A percentile compares a stretch with the other conserved stretches of the same genome.
Conservation (phyloP, 2,888 invertebrate species). For the Macrosiphum euphorbiae region DNA sequence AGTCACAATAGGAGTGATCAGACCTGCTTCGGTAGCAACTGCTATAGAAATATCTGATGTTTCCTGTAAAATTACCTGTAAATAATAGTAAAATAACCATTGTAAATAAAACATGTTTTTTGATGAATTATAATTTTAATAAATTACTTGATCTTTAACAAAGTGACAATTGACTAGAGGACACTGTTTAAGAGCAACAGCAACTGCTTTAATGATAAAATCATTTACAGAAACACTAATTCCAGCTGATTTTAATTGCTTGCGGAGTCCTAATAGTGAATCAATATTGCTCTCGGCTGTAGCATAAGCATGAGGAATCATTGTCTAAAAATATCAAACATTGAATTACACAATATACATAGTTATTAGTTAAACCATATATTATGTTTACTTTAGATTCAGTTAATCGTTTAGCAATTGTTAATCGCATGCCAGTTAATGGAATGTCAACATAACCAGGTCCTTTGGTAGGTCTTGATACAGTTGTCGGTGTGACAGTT, state of each 20-base stretch:
- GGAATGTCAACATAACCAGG: slow-evolving; percentile 73
- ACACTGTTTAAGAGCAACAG: slow-evolving; percentile 74
- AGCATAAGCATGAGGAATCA: slow-evolving; percentile 78
- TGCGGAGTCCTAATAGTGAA: slow-evolving; percentile 72
- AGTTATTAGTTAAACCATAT: slow-evolving; percentile 40
- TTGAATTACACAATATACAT: neutral
- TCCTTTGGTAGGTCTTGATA: slow-evolving; percentile 66
- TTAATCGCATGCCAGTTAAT: slow-evolving; percentile 75
- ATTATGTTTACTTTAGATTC: slow-evolving; percentile 74
- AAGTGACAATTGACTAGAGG: slow-evolving; percentile 72
- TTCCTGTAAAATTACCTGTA: slow-evolving; percentile 70
- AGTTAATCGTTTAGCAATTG: slow-evolving; percentile 77
- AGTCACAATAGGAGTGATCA: slow-evolving; percentile 78
- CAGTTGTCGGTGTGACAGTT: slow-evolving; percentile 59
- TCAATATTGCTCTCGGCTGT: slow-evolving; percentile 74
- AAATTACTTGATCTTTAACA: slow-evolving; percentile 71
- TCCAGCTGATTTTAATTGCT: slow-evolving; percentile 73
- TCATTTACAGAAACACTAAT: slow-evolving; percentile 78
- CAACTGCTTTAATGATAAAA: slow-evolving; percentile 77
- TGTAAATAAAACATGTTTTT: neutral
- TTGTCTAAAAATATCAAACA: slow-evolving; percentile 71
- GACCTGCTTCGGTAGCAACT: slow-evolving; percentile 77
- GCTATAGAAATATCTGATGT: slow-evolving; percentile 76
- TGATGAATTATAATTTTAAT: neutral
- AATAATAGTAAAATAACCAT: neutral